phyloP scores from a whole-genome alignment of 2,797 vertebrate genomes.

The Melanogrammus aeglefinus region DNA sequence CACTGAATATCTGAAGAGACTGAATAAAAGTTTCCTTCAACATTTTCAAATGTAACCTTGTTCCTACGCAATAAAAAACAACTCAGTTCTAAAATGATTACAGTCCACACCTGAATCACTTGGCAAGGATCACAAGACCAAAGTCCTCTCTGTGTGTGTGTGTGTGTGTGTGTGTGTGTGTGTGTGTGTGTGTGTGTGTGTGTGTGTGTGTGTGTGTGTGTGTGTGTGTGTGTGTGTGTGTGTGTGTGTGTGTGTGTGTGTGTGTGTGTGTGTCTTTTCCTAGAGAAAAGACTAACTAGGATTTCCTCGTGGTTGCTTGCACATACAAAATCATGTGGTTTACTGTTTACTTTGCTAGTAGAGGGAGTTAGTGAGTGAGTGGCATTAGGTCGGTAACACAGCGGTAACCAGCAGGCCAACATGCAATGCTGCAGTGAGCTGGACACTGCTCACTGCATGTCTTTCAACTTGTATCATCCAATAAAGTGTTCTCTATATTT shows the following conservation, averaged over 20 bases:
- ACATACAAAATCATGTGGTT: background rate
- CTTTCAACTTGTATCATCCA: background rate
- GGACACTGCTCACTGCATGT: background rate
- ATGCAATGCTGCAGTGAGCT: background rate
- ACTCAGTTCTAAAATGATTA: background rate
- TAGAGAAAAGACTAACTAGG: background rate
- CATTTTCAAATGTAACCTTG: background rate
- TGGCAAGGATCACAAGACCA: background rate
- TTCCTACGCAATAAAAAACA: background rate
- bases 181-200: no score
- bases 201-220: no score
- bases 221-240: no score
- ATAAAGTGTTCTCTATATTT: background rate
- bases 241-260: no score
- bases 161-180: no score
- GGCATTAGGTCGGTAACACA: background rate
- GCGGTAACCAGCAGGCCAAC: background rate
- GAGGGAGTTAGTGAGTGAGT: slow-evolving; percentile 3
- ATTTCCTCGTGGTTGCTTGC: background rate
- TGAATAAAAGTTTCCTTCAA: background rate
- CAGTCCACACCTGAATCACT: background rate
- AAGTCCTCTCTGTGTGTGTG: background rate
- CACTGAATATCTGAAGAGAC: background rate
- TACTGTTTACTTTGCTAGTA: background rate
- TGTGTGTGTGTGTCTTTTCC: no score